Evolutionary conservation across 2,888 invertebrate species (phyloP).

Genomic region (Epirrhoe alternata): DNA sequence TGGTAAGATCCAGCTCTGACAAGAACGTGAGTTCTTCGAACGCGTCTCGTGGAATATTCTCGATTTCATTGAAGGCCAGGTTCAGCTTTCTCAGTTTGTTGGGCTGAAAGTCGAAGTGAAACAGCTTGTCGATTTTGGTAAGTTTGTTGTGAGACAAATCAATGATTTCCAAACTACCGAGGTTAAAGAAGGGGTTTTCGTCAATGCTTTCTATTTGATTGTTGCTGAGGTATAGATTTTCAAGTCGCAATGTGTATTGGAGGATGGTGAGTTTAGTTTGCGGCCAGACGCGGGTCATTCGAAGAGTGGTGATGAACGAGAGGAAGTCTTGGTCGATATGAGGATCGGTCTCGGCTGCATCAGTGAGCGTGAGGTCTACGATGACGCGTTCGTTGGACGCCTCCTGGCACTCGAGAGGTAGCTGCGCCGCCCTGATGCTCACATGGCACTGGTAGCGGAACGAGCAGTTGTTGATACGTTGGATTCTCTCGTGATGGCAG

Average conservation of each 20-base stretch:
- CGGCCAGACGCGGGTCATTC: slow-evolving; percentile 57
- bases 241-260: slow-evolving; percentile 60
- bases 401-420: slow-evolving; percentile 62
- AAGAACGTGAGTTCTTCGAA: slow-evolving; percentile 64
- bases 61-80: slow-evolving; percentile 62
- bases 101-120: slow-evolving; percentile 61
- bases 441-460: slow-evolving; percentile 60
- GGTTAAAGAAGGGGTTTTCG: slow-evolving; percentile 58
- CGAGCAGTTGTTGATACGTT: slow-evolving; percentile 54
- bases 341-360: slow-evolving; percentile 59
- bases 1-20: slow-evolving; percentile 67
- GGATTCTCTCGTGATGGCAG: slow-evolving; percentile 57
- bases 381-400: slow-evolving; percentile 62
- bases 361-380: slow-evolving; percentile 60
- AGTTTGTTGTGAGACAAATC: slow-evolving; percentile 67
- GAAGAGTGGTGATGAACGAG: slow-evolving; percentile 60
- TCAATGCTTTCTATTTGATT: slow-evolving; percentile 59
- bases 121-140: slow-evolving; percentile 58
- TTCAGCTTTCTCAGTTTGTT: slow-evolving; percentile 60
- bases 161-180: slow-evolving; percentile 59
- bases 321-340: slow-evolving; percentile 56
- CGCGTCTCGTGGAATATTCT: slow-evolving; percentile 55
- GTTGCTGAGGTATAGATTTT: slow-evolving; percentile 54
- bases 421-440: slow-evolving; percentile 51
- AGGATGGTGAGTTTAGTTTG: slow-evolving; percentile 59